phyloP scores from a whole-genome alignment of 2,113 vertebrate species.

The Pungitius pungitius region DNA sequence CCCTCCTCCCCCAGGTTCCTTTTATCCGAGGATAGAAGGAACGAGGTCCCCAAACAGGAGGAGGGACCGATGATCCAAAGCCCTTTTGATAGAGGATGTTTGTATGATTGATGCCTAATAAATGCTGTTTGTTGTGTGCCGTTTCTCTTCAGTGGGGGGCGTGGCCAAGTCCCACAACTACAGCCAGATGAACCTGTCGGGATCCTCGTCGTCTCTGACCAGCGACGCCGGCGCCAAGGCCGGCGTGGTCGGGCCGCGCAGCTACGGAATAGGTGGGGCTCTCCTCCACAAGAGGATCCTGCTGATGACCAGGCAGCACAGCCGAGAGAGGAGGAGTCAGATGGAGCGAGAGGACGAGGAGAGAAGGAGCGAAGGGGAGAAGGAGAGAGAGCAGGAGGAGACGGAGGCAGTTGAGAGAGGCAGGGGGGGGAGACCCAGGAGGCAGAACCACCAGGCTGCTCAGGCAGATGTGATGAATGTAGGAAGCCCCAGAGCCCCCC shows the following conservation, averaged over 20 bases:
- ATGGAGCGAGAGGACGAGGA: constrained; percentile 8
- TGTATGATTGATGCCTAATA: too few relatives aligned
- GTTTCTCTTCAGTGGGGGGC: constrained; percentile 76
- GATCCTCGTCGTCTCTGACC: constrained; percentile 88
- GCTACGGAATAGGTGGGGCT: constrained; percentile 95
- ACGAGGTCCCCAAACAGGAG: not conserved
- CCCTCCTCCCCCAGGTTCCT: not conserved
- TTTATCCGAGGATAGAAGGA: not conserved
- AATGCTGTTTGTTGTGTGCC: not conserved
- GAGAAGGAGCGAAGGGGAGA: not conserved
- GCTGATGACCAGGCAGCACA: constrained; percentile 81
- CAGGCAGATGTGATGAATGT: constrained; percentile 10
- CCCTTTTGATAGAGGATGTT: too few relatives aligned
- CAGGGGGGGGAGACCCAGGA: constrained; percentile 32
- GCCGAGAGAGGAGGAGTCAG: constrained; percentile 53
- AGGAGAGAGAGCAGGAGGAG: constrained; percentile 2
- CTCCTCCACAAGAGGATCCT: constrained; percentile 88
- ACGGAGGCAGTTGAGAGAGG: constrained; percentile 22
- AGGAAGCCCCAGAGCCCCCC: constrained; percentile 58
- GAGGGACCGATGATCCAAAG: too few relatives aligned
- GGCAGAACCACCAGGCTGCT: constrained; percentile 7
- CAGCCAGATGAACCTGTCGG: constrained; percentile 87
- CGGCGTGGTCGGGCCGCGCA: constrained; percentile 80
- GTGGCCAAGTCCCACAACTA: constrained; percentile 84
- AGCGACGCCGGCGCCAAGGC: constrained; percentile 88